Conservation (phyloP, 2,797 vertebrate species). For the Platalea minor region DNA sequence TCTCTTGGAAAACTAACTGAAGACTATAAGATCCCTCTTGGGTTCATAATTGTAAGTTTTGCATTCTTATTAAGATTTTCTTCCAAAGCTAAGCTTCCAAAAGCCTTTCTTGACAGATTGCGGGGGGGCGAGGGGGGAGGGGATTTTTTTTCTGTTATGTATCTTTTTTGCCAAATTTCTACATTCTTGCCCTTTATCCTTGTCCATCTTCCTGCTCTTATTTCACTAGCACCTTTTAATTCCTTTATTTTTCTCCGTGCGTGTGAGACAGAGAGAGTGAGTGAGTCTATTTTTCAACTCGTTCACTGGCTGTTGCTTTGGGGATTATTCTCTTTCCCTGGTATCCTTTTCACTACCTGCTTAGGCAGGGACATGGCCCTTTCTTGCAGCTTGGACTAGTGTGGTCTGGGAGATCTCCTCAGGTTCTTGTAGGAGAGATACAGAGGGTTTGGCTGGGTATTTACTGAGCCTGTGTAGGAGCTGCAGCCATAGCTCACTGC, state of each 20-base stretch:
- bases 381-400: not conserved
- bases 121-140: rapidly evolving
- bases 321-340: not conserved
- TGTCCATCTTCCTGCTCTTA: not conserved
- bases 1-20: not conserved
- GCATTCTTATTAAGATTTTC: not conserved
- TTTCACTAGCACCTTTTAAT: not conserved
- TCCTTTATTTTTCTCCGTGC: not conserved
- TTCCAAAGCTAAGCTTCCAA: not conserved
- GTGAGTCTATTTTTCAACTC: not conserved
- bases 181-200: not conserved
- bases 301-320: not conserved
- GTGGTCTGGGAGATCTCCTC: not conserved
- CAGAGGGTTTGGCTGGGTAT: not conserved
- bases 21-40: not conserved
- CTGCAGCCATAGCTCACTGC: not conserved
- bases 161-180: not conserved
- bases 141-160: not conserved
- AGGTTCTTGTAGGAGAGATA: not conserved
- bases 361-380: not conserved
- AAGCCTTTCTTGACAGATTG: not conserved
- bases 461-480: not conserved
- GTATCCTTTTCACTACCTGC: not conserved
- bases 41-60: not conserved
- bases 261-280: not conserved